Conservation (phyloP, 2,113 vertebrate genomes). For the Recurvirostra avosetta region DNA sequence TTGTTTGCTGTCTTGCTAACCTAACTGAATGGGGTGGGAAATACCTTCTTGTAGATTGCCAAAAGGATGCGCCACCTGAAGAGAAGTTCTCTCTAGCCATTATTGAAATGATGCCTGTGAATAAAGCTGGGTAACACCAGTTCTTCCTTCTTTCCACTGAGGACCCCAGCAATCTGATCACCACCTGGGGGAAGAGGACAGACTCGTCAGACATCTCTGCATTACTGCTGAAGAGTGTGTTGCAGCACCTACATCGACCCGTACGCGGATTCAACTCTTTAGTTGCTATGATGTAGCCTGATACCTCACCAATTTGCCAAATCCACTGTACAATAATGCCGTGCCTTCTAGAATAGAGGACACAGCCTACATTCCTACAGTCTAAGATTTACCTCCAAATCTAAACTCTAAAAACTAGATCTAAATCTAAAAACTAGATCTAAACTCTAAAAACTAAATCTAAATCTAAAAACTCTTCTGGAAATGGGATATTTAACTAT, state of each 20-base stretch:
- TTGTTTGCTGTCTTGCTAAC: not conserved
- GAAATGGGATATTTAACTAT: not conserved
- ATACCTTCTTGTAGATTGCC: not conserved
- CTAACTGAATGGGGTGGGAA: not conserved
- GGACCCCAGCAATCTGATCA: not conserved
- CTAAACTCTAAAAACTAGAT: too few species aligned
- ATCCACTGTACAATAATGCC: not conserved
- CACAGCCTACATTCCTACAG: not conserved
- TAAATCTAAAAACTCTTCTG: not conserved
- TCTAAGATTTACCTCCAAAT: not conserved
- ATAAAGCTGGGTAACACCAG: not conserved
- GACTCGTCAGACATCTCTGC: not conserved
- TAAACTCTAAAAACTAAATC: too few species aligned
- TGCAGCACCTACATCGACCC: accelerated
- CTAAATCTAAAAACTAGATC: too few species aligned
- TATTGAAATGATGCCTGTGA: not conserved
- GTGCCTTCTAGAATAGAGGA: not conserved
- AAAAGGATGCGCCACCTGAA: not conserved
- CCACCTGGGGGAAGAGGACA: accelerated
- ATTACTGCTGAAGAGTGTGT: not conserved
- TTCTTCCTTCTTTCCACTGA: not conserved
- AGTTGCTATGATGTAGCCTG: not conserved
- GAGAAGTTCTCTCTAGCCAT: not conserved
- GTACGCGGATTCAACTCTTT: too few species aligned
- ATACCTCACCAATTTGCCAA: not conserved